Base-by-base conservation (phyloP, 2,113 vertebrate genomes). In the Procapra przewalskii region DNA sequence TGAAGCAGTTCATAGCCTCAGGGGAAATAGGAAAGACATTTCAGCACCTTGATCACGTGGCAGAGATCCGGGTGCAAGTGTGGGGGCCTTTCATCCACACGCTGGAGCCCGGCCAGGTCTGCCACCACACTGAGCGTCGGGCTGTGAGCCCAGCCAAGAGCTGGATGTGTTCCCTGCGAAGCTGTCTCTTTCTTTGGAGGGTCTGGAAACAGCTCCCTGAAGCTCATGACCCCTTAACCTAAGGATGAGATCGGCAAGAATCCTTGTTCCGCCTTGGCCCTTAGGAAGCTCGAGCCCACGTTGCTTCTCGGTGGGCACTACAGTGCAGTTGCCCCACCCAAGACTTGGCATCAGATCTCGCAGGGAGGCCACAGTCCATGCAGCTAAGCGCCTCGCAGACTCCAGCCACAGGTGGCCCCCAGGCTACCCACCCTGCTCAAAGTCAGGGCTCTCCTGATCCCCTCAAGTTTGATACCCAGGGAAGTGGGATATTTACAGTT, bases 91-190 rank as follows among this genome's bases (percentile, higher is more conserved):
- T 55, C 31, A 36, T 67, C 67, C 23, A 14, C 29, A 3, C 1
- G 2, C n/a, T 36, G 50, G 86, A 45, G 27, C 19, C 36, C 15
- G 3, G n/a, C 75, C 54, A 13, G 54, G 3, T 9, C 92, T 81
- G 75, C 85, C 27, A 0, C 62, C 23, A 2, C 6, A 0, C 55
- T 21, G 23, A 77, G 52, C 1, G 1, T 33, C 13, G 25, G 43
- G 45, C n/a, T 31, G 21, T 5, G 15, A n/a, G 25, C n/a, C 33
- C n/a, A 21, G 19, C 54, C 19, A 16, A 21, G 16, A 43, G 29
- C 84, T 40, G 21, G 14, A 0, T 59, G 21, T 45, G 21, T 33
- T 43, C 13, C 17, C 15, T 36, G 13, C 1, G 15, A 59, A 7
- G n/a, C 40, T 15, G 16, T 77, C 19, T 79, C 75, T 89, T 87